These are phyloP conservation scores for Habroteleia sp. DNA, from an alignment of 2,888 invertebrate genomes.

Conservation along the genomic window DNA sequence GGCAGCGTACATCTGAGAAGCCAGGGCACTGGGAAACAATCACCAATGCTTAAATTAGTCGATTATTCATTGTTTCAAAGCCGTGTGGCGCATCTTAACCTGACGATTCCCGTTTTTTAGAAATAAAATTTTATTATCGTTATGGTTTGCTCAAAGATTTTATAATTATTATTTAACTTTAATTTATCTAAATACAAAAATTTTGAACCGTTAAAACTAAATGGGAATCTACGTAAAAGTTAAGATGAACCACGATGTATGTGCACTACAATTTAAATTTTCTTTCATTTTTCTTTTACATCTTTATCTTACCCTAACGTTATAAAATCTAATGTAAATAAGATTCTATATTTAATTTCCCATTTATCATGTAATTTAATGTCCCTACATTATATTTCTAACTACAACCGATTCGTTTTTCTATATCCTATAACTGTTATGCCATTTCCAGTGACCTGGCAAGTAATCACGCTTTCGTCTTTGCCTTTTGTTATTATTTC, in stretches of 20 bases:
- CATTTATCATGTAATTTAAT: too few relatives aligned
- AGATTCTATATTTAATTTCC: too few relatives aligned
- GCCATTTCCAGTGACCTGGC: conserved; percentile 80
- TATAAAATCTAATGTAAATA: too few relatives aligned
- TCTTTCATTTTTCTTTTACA: too few relatives aligned
- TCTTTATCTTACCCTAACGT: too few relatives aligned
- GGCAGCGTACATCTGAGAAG: conserved; percentile 97
- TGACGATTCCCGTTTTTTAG: conserved; percentile 37
- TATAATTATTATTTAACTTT: conserved; percentile 7
- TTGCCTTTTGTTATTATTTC: conserved; percentile 53
- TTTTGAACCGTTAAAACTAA: too few relatives aligned
- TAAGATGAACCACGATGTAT: conserved; percentile 55
- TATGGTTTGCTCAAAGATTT: too few relatives aligned
- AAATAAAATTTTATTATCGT: too few relatives aligned
- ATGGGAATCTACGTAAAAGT: conserved; percentile 44
- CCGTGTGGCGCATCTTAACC: conserved; percentile 59
- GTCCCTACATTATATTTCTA: conserved; percentile 8
- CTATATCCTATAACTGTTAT: conserved; percentile 46
- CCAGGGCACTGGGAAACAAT: conserved; percentile 94
- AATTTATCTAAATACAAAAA: too few relatives aligned
- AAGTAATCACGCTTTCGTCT: conserved; percentile 66
- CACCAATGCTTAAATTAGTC: conserved; percentile 81
- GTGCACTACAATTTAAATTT: conserved; percentile 37
- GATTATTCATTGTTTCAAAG: conserved; percentile 72
- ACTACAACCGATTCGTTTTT: conserved; percentile 16